Conservation (phyloP, 2,888 invertebrate genomes). For the Drosophila pseudotalamancana region DNA sequence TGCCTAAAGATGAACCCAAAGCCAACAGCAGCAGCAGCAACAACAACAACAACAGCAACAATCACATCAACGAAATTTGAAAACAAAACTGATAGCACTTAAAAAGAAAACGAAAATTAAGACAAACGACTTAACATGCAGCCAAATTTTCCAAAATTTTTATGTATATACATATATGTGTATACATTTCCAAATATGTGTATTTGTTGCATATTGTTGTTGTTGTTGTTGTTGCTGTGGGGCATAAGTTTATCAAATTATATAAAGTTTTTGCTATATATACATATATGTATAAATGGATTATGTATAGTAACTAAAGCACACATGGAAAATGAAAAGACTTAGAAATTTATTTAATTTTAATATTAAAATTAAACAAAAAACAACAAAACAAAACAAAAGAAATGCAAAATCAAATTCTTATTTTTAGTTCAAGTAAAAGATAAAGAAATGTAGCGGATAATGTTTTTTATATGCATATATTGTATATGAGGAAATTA, state of each 20-base stretch:
- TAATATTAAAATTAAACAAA: conserved; percentile 44
- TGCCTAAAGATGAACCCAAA: conserved; percentile 71
- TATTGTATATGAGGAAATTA: conserved; percentile 16
- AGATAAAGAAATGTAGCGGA: conserved; percentile 28
- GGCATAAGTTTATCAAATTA: conserved; percentile 58
- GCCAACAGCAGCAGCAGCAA: conserved; percentile 39
- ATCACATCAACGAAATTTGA: conserved; percentile 38
- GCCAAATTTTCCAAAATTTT: conserved; percentile 54
- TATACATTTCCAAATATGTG: conserved; percentile 7
- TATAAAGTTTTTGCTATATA: conserved; percentile 74
- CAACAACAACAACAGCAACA: conserved; percentile 18
- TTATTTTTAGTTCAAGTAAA: conserved; percentile 61
- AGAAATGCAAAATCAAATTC: conserved; percentile 57
- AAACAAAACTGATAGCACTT: conserved; percentile 48
- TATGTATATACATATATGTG: conserved; percentile 10
- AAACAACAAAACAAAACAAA: not conserved
- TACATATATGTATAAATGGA: conserved; percentile 68
- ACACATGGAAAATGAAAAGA: conserved; percentile 81
- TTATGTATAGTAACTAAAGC: conserved; percentile 77
- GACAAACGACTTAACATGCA: conserved; percentile 1
- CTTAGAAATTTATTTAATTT: conserved; percentile 75
- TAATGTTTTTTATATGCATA: conserved; percentile 51
- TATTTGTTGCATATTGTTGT: conserved; percentile 25
- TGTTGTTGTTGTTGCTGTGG: conserved; percentile 31
- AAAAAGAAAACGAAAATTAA: conserved; percentile 4